Evolutionary conservation across 2,113 vertebrate genomes (phyloP).

Genomic region (Coryphaenoides rupestris): DNA sequence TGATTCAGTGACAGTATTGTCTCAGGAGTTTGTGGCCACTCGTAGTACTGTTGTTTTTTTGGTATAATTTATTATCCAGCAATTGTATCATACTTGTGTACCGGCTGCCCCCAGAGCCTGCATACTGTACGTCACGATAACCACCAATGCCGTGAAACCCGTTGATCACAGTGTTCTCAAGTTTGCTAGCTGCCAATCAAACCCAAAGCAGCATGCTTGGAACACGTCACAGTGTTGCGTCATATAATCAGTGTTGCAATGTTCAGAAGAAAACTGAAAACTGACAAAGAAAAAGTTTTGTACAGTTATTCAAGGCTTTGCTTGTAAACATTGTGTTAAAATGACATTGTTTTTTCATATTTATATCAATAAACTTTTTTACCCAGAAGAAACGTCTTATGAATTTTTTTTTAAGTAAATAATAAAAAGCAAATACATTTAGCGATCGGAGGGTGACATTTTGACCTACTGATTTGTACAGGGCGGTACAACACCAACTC

Average conservation of each 20-base stretch:
- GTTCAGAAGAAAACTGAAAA: conserved; percentile 38
- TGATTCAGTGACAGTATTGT: conserved; percentile 68
- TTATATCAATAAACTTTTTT: conserved; percentile 73
- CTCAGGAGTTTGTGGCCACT: conserved; percentile 64
- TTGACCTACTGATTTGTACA: not conserved
- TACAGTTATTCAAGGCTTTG: conserved; percentile 53
- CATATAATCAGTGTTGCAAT: conserved; percentile 34
- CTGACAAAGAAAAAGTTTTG: conserved; percentile 50
- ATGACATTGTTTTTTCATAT: conserved; percentile 61
- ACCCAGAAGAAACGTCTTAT: conserved; percentile 21
- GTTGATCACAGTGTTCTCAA: conserved; percentile 57
- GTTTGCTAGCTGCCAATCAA: conserved; percentile 69
- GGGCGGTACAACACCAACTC: no score
- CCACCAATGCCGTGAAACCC: conserved; percentile 52
- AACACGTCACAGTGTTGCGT: conserved; percentile 47
- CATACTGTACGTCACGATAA: not conserved
- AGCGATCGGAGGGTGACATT: not conserved
- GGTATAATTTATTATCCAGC: conserved; percentile 60
- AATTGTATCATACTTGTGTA: conserved; percentile 47
- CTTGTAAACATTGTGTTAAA: conserved; percentile 62
- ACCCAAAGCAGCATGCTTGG: conserved; percentile 66
- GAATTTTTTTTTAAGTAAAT: not conserved
- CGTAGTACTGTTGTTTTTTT: conserved; percentile 32
- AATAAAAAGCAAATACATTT: not conserved
- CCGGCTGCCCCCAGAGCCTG: conserved; percentile 26